These are phyloP conservation scores for Melospiza georgiana DNA, from an alignment of 2,113 vertebrate genomes.

Conservation along the genomic window DNA sequence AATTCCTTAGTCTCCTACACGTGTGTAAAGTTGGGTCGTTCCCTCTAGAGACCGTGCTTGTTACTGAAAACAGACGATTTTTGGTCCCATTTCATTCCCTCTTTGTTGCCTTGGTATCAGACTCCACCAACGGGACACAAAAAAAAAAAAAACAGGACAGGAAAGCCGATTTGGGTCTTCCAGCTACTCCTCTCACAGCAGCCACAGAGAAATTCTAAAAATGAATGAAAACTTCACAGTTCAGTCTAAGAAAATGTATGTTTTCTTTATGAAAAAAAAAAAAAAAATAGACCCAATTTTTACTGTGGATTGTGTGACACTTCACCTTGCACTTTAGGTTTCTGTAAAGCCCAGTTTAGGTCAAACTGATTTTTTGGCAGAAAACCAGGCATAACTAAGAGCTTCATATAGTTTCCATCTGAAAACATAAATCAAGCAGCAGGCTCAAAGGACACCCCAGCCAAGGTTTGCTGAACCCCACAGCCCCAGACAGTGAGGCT, in stretches of 20 bases:
- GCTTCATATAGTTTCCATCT: conserved; percentile 65
- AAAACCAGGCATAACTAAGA: conserved; percentile 63
- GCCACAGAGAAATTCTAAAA: not conserved
- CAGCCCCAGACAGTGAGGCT: conserved; percentile 52
- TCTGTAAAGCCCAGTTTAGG: conserved; percentile 38
- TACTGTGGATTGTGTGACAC: conserved; percentile 16
- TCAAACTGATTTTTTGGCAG: conserved; percentile 60
- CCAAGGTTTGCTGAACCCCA: conserved; percentile 43
- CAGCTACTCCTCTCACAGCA: not conserved
- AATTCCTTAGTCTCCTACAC: not conserved
- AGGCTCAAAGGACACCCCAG: conserved; percentile 13
- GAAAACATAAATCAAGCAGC: conserved; percentile 66
- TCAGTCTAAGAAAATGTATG: not conserved
- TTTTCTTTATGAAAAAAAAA: not conserved
- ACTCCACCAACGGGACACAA: not conserved
- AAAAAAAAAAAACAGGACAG: not conserved
- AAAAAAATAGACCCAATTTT: not conserved
- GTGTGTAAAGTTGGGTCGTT: not conserved
- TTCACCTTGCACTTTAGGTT: conserved; percentile 50
- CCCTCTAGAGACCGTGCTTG: not conserved
- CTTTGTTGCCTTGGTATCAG: conserved; percentile 9
- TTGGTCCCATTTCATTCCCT: not conserved
- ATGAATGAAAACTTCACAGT: not conserved
- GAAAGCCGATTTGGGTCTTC: not conserved
- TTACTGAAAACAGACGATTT: not conserved